Conservation (phyloP, 64 coral and sea anemone genomes). For the Platygyra sinensis region DNA sequence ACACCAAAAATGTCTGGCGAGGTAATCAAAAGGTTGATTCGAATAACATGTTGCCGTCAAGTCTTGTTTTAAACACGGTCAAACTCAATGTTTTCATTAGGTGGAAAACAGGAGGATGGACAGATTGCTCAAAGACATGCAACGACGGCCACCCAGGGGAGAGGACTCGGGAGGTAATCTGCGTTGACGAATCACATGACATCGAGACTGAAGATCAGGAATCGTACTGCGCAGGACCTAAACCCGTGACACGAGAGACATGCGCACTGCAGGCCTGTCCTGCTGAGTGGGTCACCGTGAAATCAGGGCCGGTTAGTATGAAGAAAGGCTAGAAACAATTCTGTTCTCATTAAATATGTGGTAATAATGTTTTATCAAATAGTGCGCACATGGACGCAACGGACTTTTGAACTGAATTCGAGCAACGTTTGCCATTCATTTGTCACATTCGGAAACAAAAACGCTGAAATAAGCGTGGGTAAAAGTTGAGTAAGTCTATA, state of each 20-base stretch:
- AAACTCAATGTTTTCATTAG: not conserved
- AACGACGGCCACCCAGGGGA: constrained; percentile 60
- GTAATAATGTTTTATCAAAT: not conserved
- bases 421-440: no score
- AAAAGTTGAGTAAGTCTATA: no score
- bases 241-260: constrained; percentile 11
- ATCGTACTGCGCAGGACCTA: constrained; percentile 36
- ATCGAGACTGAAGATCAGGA: constrained; percentile 28
- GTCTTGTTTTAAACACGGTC: not conserved
- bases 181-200: constrained; percentile 39
- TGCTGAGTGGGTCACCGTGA: constrained; percentile 48
- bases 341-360: no score
- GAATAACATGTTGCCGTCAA: not conserved
- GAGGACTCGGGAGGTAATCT: constrained; percentile 46
- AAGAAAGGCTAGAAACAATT: not conserved
- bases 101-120: constrained; percentile 46
- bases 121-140: constrained; percentile 49
- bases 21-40: not conserved
- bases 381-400: not conserved
- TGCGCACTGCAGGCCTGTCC: constrained; percentile 46
- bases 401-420: no score
- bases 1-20: constrained; percentile 20
- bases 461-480: no score
- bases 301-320: constrained; percentile 40
- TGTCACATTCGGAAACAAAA: no score